Conservation (phyloP, 2,888 invertebrate genomes). For the Aphodius sticticus region DNA sequence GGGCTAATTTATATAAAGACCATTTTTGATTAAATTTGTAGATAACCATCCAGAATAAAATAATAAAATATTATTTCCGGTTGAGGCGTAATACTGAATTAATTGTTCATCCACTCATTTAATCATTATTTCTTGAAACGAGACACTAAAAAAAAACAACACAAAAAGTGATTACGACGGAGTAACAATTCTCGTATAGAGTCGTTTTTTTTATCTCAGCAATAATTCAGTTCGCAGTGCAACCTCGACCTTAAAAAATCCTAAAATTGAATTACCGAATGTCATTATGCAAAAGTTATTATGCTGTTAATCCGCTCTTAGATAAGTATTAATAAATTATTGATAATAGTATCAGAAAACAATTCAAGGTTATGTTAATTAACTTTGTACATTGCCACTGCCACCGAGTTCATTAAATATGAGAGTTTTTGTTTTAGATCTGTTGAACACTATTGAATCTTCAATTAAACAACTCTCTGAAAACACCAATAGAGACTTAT, state of each 20-base stretch:
- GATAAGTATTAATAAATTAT: background rate
- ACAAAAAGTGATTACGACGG: background rate
- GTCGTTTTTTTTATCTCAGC: background rate
- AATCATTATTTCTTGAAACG: background rate
- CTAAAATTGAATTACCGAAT: background rate
- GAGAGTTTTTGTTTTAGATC: background rate
- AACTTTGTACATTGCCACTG: background rate
- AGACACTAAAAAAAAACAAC: background rate
- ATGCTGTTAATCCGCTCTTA: background rate
- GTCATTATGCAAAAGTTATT: slow-evolving; percentile 4
- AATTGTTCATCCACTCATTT: too few species aligned
- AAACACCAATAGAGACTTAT: background rate
- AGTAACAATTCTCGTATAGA: background rate
- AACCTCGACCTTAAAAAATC: background rate
- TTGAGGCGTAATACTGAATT: too few species aligned
- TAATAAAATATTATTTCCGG: too few species aligned
- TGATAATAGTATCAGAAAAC: background rate
- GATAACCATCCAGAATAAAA: too few species aligned
- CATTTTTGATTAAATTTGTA: too few species aligned
- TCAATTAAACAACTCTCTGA: background rate
- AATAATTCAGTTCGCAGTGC: background rate
- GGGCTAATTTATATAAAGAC: background rate
- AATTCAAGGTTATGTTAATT: background rate
- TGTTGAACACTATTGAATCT: background rate
- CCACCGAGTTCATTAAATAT: background rate